phyloP scores from a whole-genome alignment of 2,888 invertebrate genomes.

The Acleris literana region DNA sequence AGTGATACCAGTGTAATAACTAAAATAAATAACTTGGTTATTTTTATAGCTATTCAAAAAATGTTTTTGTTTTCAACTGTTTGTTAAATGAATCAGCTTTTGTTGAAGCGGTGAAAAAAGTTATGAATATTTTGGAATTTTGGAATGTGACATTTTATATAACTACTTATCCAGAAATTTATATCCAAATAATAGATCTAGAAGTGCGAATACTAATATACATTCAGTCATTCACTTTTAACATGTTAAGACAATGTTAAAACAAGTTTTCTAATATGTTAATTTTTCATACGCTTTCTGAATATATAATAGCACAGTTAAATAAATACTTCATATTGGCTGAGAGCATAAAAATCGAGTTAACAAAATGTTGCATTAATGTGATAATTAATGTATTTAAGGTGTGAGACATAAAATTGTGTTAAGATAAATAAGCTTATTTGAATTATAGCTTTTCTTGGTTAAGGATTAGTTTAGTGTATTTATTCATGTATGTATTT shows the following conservation, averaged over 20 bases:
- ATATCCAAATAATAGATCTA: background rate
- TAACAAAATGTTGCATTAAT: slow-evolving; percentile 15
- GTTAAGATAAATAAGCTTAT: background rate
- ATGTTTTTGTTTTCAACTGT: no score
- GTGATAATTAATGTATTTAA: slow-evolving; percentile 33
- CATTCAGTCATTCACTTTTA: background rate
- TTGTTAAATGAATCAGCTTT: no score
- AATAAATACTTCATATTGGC: slow-evolving; percentile 21
- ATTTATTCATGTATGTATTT: no score
- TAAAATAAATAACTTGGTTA: no score
- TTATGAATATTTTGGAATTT: no score
- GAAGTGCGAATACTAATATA: background rate
- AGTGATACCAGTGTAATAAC: no score
- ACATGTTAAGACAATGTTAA: background rate
- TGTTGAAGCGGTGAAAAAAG: no score
- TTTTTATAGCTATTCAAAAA: no score
- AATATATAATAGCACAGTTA: slow-evolving; percentile 26
- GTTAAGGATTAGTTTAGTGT: no score
- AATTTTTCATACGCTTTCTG: slow-evolving; percentile 11
- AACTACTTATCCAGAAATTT: no score
- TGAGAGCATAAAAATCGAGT: slow-evolving; percentile 4
- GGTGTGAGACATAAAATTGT: slow-evolving; percentile 16
- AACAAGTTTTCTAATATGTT: slow-evolving; percentile 18
- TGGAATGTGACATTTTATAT: no score
- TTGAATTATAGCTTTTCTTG: no score